Evolutionary conservation across 2,797 vertebrate species (phyloP).

Genomic region (Macroramphosus scolopax): DNA sequence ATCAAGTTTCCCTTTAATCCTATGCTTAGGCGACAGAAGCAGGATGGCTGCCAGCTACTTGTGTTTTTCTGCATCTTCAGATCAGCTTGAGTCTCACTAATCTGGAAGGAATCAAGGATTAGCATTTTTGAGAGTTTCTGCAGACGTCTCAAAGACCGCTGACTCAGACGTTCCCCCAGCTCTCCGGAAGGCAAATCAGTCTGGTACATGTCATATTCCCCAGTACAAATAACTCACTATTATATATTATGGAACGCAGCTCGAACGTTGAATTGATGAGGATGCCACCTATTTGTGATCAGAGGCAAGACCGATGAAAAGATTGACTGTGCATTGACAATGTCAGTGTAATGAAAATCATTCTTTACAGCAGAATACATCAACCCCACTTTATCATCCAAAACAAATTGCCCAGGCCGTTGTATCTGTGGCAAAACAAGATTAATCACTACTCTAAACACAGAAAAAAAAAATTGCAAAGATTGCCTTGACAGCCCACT

Average conservation of each 20-base stretch:
- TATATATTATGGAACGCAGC: too few species aligned
- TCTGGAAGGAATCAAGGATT: slow-evolving; percentile 77
- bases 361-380: slow-evolving; percentile 34
- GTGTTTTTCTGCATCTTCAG: slow-evolving; percentile 58
- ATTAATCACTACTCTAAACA: slow-evolving; percentile 45
- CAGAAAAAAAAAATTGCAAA: slow-evolving; percentile 33
- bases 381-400: slow-evolving; percentile 40
- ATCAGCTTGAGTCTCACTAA: slow-evolving; percentile 70
- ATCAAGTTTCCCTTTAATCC: slow-evolving; percentile 62
- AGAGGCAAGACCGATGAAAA: slow-evolving; percentile 33
- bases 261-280: slow-evolving; percentile 61
- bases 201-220: slow-evolving; percentile 56
- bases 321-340: slow-evolving; percentile 31
- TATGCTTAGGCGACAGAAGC: slow-evolving; percentile 54
- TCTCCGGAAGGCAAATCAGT: slow-evolving; percentile 54
- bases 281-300: slow-evolving; percentile 34
- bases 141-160: slow-evolving; percentile 63
- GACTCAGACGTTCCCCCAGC: slow-evolving; percentile 55
- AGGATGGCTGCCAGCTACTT: slow-evolving; percentile 63
- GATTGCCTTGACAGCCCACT: slow-evolving; percentile 26
- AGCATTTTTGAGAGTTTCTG: slow-evolving; percentile 73
- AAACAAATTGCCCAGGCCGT: slow-evolving; percentile 44
- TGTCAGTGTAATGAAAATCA: slow-evolving; percentile 46
- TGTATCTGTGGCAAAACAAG: slow-evolving; percentile 40
- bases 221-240: too few species aligned